Evolutionary conservation across 2,797 vertebrate genomes (phyloP).

Genomic region (Neosilurus hyrtlii): DNA sequence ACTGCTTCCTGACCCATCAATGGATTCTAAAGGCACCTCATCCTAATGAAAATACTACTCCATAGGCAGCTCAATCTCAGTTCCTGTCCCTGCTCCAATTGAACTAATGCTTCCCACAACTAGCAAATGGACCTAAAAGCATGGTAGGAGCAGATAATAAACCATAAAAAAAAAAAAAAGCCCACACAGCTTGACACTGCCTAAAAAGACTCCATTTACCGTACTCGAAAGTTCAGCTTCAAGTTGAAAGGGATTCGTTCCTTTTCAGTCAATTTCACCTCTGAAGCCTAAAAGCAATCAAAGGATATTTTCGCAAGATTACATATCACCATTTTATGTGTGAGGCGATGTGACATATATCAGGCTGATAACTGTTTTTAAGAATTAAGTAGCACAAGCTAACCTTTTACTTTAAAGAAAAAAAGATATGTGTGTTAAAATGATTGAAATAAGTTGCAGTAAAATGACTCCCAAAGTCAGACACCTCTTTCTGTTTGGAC

Average conservation of each 20-base stretch:
- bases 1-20: slow-evolving; percentile 43
- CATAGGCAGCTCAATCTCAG: slow-evolving; percentile 51
- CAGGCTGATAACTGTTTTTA: slow-evolving; percentile 3
- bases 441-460: background rate
- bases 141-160: slow-evolving; percentile 17
- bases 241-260: slow-evolving; percentile 24
- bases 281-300: slow-evolving; percentile 27
- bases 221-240: slow-evolving; percentile 21
- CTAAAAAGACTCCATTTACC: slow-evolving; percentile 40
- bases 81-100: slow-evolving; percentile 31
- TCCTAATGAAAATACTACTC: slow-evolving; percentile 51
- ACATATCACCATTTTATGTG: background rate
- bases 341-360: background rate
- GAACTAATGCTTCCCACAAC: slow-evolving; percentile 43
- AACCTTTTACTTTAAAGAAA: background rate
- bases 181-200: slow-evolving; percentile 33
- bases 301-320: slow-evolving; percentile 15
- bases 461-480: background rate
- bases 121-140: slow-evolving; percentile 41
- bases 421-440: background rate
- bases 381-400: background rate
- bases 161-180: slow-evolving; percentile 21
- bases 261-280: slow-evolving; percentile 37
- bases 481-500: background rate
- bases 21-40: slow-evolving; percentile 36